Evolutionary conservation across 2,113 vertebrate genomes (phyloP), one percentile per base, ranked within the genome.

Genomic region (Calyptomena viridis): DNA sequence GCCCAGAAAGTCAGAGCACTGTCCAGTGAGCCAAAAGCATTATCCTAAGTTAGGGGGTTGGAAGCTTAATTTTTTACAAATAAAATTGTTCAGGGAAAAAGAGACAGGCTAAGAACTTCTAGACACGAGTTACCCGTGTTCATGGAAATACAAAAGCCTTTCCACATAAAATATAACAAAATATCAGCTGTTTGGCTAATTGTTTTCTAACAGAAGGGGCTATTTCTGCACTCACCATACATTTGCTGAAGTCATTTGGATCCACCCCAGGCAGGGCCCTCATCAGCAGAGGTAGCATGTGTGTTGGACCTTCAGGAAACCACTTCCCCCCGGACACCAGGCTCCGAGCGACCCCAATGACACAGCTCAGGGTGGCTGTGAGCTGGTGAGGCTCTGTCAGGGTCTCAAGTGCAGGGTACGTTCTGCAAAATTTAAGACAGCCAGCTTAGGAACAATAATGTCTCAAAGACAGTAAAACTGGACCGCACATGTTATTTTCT

Each of bases 201-300:
- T 49, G 19, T 3, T 52, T 60, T 18, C 69, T 39, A 47, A 59
- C 9, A 47, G 27, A 82, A 20, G 7, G 19, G 13, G 63, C 5
- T 21, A 40, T 39, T 59, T n/a, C 46, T 21, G 37, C 53, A 96
- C 98, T 93, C 95, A 99, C 99, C 99, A 99, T 99, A 97, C 99
- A 99, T 96, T 99, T 99, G 98, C 99, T 99, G 96, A 99, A 99
- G 97, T 99, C 99, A 79, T 99, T 99, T 47, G 99, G 99, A 97
- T 99, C 99, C 71, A 99, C 99, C 18, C 99, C 99, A 53, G 99
- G 99, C 93, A 99, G 96, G 3, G 99, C 99, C 98, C 99, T 99
- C 99, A 99, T 99, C 94, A 99, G 97, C 13, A 99, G 98, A 96
- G 99, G 99, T 92, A 99, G 98, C 98, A 99, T 99, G 95, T 99